These are phyloP conservation scores for Megaustenia siamemsis DNA, from an alignment of 2,888 invertebrate genomes.

Conservation along the genomic window DNA sequence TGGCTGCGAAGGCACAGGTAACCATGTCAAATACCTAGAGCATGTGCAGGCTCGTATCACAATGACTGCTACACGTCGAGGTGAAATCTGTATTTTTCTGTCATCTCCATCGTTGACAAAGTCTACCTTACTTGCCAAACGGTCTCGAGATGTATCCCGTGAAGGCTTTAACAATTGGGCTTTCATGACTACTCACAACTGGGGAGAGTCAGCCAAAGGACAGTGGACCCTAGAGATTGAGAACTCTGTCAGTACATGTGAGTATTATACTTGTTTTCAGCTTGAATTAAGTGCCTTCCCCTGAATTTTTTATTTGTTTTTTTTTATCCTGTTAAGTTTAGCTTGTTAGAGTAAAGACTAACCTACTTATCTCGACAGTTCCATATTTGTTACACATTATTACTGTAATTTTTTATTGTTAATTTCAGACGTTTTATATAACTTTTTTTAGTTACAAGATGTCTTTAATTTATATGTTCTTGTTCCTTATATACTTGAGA, in stretches of 20 bases:
- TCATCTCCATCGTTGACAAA: constrained; percentile 81
- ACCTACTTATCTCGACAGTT: not conserved
- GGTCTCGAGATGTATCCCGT: constrained; percentile 91
- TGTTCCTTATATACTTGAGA: not conserved
- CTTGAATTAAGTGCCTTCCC: not conserved
- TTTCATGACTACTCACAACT: constrained; percentile 98
- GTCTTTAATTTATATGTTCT: too few relatives aligned
- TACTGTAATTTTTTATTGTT: too few relatives aligned
- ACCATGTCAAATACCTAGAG: constrained; percentile 92
- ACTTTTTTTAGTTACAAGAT: not conserved
- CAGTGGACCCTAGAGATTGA: constrained; percentile 97
- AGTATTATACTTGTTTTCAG: constrained; percentile 58
- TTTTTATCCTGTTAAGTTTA: too few relatives aligned
- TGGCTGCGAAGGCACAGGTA: constrained; percentile 74
- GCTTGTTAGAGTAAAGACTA: not conserved
- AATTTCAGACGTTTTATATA: too few relatives aligned
- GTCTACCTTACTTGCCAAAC: constrained; percentile 93
- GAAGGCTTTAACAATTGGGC: constrained; percentile 98
- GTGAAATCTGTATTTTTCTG: constrained; percentile 90
- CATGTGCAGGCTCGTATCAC: constrained; percentile 97
- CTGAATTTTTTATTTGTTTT: not conserved
- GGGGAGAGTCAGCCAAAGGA: constrained; percentile 97
- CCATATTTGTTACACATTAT: not conserved
- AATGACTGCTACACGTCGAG: constrained; percentile 91
- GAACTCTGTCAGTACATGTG: constrained; percentile 73